These are phyloP conservation scores for Toxotes lorentzi DNA, from an alignment of 2,797 vertebrate genomes.

Conservation along the genomic window DNA sequence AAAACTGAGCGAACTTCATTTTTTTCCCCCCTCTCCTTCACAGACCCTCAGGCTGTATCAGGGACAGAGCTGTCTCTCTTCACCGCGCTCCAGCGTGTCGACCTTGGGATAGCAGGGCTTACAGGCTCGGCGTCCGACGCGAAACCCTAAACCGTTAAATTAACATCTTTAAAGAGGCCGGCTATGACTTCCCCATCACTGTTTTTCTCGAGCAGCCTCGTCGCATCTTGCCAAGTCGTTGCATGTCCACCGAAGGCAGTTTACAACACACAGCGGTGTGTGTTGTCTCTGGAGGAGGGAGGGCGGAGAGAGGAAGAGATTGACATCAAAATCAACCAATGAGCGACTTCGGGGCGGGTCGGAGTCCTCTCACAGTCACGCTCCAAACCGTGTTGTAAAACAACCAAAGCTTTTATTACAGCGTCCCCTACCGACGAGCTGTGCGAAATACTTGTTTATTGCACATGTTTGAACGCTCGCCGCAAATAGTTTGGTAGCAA, in stretches of 20 bases:
- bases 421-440: conserved; percentile 13
- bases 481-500: background rate
- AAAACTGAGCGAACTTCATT: conserved; percentile 88
- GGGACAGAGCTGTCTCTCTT: conserved; percentile 45
- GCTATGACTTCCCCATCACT: background rate
- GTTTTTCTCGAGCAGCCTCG: background rate
- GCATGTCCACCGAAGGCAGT: conserved; percentile 28
- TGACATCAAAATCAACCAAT: conserved; percentile 59
- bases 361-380: background rate
- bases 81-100: conserved; percentile 50
- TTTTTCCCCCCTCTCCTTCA: conserved; percentile 33
- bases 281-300: conserved; percentile 11
- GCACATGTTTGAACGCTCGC: no score
- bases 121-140: background rate
- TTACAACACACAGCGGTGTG: background rate
- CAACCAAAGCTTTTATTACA: background rate
- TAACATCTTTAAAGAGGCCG: background rate
- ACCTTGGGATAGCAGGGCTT: conserved; percentile 1
- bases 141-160: no score
- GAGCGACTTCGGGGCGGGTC: conserved; percentile 36
- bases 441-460: background rate
- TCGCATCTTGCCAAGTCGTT: conserved; percentile 23
- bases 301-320: background rate
- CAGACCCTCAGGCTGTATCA: conserved; percentile 13
- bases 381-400: background rate